These are phyloP conservation scores for Pandemis corylana DNA, from an alignment of 2,888 invertebrate genomes.

Conservation along the genomic window DNA sequence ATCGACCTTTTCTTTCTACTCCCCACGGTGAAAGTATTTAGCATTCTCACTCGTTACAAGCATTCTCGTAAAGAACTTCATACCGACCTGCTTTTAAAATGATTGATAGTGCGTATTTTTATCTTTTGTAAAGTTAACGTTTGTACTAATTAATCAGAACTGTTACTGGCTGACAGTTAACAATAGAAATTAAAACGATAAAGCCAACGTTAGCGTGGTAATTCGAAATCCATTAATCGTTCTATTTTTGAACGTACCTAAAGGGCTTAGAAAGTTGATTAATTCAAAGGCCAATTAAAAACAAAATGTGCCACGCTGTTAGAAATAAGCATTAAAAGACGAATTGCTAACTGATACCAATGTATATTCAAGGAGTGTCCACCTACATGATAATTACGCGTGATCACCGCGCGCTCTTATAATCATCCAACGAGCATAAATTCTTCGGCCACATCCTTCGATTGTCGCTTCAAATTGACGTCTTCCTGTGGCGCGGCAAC, in stretches of 20 bases:
- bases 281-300: background rate
- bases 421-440: constrained; percentile 59
- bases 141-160: constrained; percentile 32
- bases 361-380: constrained; percentile 70
- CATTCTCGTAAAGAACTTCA: constrained; percentile 26
- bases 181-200: constrained; percentile 12
- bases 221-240: constrained; percentile 11
- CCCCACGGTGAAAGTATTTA: constrained; percentile 59
- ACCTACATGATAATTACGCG: constrained; percentile 68
- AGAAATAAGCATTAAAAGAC: constrained; percentile 58
- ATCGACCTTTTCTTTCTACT: constrained; percentile 46
- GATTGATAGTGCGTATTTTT: constrained; percentile 40
- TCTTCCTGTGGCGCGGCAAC: constrained; percentile 63
- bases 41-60: constrained; percentile 22
- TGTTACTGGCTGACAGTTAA: constrained; percentile 10
- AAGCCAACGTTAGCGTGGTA: background rate
- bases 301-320: constrained; percentile 8
- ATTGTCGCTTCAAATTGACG: constrained; percentile 71
- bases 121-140: constrained; percentile 35
- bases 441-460: constrained; percentile 76
- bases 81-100: constrained; percentile 47
- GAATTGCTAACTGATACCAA: constrained; percentile 61
- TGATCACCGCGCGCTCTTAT: constrained; percentile 54
- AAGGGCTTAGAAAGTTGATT: constrained; percentile 6
- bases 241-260: background rate